Base-by-base conservation (phyloP, 2,888 invertebrate genomes). In the Andrena chrysosceles region DNA sequence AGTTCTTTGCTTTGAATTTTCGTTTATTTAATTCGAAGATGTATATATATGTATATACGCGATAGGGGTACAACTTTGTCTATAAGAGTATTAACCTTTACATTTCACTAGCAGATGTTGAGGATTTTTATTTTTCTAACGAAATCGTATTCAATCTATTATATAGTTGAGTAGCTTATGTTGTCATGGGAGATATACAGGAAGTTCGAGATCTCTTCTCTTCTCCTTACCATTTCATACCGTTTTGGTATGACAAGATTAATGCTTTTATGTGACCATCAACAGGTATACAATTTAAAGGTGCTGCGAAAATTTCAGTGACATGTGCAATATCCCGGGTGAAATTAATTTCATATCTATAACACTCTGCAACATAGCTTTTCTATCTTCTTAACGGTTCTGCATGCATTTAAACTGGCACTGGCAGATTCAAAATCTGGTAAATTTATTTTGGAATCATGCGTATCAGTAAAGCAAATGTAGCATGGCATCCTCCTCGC, bases 221-320 rank as follows among this genome's bases (percentile, higher is more conserved):
- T 49, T 42, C 62, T 66, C 70, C 29, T 20, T 48, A 42, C 23
- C 23, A 35, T 64, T 59, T 49, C 31, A 8, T 63, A 54, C 16
- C 54, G 31, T 62, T 72, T 66, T 68, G 71, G 49, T 68, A 67
- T 60, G 59, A 81, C 75, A 67, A 76, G 82, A 85, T 80, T 84
- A 80, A 76, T 76, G 35, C 76, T 85, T 77, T 85, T 75, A 66
- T 77, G 70, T 67, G 78, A 82, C 85, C 85, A 84, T 80, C 73
- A 83, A 82, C 73, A 82, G 84, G 77, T 86, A 64, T 87, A 70
- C 80, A 60, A 60, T 79, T 42, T 84, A 84, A 84, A 77, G 86
- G 70, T 87, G 86, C 82, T 85, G 87, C 78, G 80, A 87, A 87
- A 82, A 75, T 77, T 85, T 86, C 87, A 78, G 76, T 87, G 82